Evolutionary conservation across 2,113 vertebrate species (phyloP).

Genomic region (Chlamydotis undulata): DNA sequence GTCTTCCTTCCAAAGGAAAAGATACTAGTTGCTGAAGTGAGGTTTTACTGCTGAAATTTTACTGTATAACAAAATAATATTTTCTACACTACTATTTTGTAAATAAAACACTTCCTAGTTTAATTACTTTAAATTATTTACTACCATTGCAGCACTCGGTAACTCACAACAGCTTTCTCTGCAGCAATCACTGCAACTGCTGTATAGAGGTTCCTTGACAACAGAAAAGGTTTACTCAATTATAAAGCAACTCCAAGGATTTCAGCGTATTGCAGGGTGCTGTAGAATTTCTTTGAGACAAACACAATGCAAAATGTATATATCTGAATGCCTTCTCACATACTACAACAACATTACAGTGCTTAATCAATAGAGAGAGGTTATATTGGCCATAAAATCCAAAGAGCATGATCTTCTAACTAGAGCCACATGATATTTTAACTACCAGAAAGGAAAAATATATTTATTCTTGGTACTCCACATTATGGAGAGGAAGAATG

Average conservation of each 20-base stretch:
- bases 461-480: not conserved
- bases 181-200: not conserved
- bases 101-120: not conserved
- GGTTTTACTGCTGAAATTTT: not conserved
- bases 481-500: not conserved
- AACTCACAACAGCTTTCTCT: not conserved
- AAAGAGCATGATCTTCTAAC: not conserved
- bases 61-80: not conserved
- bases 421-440: not conserved
- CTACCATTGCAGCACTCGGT: not conserved
- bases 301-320: not conserved
- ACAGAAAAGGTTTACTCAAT: not conserved
- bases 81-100: not conserved
- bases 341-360: not conserved
- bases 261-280: not conserved
- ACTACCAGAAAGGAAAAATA: not conserved
- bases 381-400: slow-evolving; percentile 24
- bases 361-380: slow-evolving; percentile 44
- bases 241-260: not conserved
- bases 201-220: not conserved
- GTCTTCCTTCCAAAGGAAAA: not conserved
- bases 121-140: not conserved
- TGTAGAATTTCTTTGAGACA: slow-evolving; percentile 1
- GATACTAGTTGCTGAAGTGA: not conserved
- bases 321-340: slow-evolving; percentile 20